These are phyloP conservation scores for Chirona hameri DNA, from an alignment of 2,888 invertebrate genomes.

Conservation along the genomic window DNA sequence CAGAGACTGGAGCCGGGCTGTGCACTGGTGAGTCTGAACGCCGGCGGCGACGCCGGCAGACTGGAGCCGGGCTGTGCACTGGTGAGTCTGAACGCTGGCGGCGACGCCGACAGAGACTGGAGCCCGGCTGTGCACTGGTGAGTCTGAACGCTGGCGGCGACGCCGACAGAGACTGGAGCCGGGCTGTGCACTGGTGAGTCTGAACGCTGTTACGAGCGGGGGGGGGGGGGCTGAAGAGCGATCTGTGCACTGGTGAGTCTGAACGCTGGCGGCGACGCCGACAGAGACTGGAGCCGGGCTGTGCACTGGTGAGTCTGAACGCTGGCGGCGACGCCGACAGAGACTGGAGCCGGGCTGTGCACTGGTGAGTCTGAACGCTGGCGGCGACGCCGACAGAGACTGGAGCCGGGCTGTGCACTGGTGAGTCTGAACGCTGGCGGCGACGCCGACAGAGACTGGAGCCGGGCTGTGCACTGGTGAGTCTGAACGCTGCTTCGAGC, in stretches of 20 bases:
- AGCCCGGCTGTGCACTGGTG: neutral
- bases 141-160: too few relatives aligned
- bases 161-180: too few relatives aligned
- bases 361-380: slow-evolving; percentile 32
- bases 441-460: neutral
- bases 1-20: too few relatives aligned
- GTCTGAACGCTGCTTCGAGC: slow-evolving; percentile 10
- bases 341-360: slow-evolving; percentile 9
- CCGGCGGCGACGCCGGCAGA: too few relatives aligned
- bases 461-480: slow-evolving; percentile 29
- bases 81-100: neutral
- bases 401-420: slow-evolving; percentile 25
- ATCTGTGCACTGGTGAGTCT: slow-evolving; percentile 32
- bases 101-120: neutral
- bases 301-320: slow-evolving; percentile 33
- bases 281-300: neutral
- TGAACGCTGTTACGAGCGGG: too few relatives aligned
- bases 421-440: slow-evolving; percentile 30
- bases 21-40: too few relatives aligned
- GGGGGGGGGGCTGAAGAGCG: too few relatives aligned
- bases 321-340: neutral
- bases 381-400: neutral
- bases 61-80: neutral
- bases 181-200: too few relatives aligned
- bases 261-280: slow-evolving; percentile 6